Percentiles rank a stretch among this genome's conserved stretches.
Evolutionary conservation across 2,797 vertebrate genomes (phyloP).

Genomic region (Petrocephalus sullivani): DNA sequence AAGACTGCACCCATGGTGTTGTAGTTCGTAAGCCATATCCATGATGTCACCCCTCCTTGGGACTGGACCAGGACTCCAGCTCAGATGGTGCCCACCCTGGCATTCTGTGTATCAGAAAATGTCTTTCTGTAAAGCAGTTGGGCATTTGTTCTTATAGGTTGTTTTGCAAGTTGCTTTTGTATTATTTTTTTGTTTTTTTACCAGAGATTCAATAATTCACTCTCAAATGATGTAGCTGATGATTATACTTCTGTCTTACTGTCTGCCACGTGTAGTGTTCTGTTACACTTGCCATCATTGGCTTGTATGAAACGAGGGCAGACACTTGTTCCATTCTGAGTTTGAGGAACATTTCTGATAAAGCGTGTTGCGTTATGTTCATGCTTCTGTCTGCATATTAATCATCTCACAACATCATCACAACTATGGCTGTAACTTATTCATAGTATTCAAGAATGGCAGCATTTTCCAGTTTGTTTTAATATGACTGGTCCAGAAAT

Average conservation of each 20-base stretch:
- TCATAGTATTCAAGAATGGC: neutral
- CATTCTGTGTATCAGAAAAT: neutral
- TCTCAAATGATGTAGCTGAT: neutral
- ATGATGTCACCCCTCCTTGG: no score
- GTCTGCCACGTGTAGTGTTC: neutral
- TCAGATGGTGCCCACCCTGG: no score
- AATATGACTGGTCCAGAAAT: neutral
- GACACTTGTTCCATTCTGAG: neutral
- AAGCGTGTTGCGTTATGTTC: neutral
- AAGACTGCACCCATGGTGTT: no score
- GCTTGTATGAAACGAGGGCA: neutral
- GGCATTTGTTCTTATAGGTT: neutral
- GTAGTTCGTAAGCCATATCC: no score
- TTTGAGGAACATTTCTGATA: neutral
- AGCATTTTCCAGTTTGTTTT: neutral
- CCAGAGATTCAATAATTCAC: no score
- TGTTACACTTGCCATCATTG: neutral
- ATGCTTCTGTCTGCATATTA: neutral
- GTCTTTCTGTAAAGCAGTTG: neutral
- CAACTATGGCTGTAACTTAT: neutral
- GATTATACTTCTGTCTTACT: neutral
- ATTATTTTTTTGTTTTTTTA: no score
- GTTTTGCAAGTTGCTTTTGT: neutral
- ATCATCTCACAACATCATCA: neutral
- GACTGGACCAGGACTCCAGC: no score